Conservation (phyloP, 1,140 invertebrate species). For the Leptinotarsa defecta region DNA sequence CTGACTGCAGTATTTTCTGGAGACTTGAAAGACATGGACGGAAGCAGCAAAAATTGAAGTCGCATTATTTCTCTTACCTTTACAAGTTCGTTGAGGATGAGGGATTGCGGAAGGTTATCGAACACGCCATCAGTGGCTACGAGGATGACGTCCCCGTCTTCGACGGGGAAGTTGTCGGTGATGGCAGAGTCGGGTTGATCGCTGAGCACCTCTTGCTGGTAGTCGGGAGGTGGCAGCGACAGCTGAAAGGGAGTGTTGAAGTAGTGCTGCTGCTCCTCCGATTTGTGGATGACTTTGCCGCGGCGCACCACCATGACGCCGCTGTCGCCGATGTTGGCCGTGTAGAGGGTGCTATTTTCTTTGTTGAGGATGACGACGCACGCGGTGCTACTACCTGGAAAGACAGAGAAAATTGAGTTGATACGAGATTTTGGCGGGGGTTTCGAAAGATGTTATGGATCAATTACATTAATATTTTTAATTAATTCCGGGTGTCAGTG, state of each 20-base stretch:
- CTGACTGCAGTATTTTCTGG: too few species aligned
- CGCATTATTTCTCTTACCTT: conserved; percentile 55
- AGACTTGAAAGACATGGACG: too few species aligned
- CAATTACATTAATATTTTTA: too few species aligned
- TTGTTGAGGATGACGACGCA: conserved; percentile 93
- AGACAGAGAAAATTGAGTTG: neutral
- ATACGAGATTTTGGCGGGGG: too few species aligned
- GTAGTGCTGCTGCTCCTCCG: conserved; percentile 96
- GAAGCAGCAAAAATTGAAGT: too few species aligned
- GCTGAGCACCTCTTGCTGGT: conserved; percentile 81
- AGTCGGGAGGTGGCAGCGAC: conserved; percentile 87
- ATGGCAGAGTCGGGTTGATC: conserved; percentile 93
- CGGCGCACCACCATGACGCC: conserved; percentile 91
- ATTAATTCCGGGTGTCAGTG: too few species aligned
- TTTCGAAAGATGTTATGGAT: too few species aligned
- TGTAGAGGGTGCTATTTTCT: conserved; percentile 86
- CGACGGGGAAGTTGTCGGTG: conserved; percentile 85
- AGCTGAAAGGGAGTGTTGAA: conserved; percentile 99
- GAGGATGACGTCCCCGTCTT: conserved; percentile 94
- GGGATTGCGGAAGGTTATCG: conserved; percentile 92
- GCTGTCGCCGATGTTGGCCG: conserved; percentile 98
- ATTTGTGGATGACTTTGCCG: conserved; percentile 85
- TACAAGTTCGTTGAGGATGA: conserved; percentile 80
- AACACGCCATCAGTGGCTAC: conserved; percentile 97
- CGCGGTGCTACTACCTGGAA: conserved; percentile 91